Percentiles rank a stretch among this genome's conserved stretches.
Evolutionary conservation across 2,888 invertebrate genomes (phyloP).

Genomic region (Rhagophthalmus giganteus): DNA sequence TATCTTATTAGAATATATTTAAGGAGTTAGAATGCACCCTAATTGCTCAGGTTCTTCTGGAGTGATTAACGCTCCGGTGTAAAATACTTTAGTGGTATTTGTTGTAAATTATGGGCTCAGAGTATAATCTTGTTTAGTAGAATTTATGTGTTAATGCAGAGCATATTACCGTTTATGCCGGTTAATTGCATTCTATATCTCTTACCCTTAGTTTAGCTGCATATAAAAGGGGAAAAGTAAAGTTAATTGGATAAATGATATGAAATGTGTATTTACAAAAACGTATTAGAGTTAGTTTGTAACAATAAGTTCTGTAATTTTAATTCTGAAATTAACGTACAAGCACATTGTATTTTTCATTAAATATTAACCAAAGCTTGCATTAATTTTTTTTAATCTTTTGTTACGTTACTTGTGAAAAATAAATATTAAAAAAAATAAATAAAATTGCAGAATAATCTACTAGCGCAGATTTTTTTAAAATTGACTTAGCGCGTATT

Average conservation of each 20-base stretch:
- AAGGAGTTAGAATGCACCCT: background rate
- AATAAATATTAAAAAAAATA: too few relatives aligned
- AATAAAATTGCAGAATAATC: too few relatives aligned
- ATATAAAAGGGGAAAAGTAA: constrained; percentile 7
- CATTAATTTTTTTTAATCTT: too few relatives aligned
- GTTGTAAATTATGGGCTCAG: constrained; percentile 24
- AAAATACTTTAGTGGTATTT: constrained; percentile 27
- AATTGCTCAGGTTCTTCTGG: constrained; percentile 17
- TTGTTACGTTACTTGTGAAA: too few relatives aligned
- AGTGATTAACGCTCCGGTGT: constrained; percentile 22
- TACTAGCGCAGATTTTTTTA: too few relatives aligned
- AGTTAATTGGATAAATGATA: constrained; percentile 5
- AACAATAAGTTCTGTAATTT: too few relatives aligned
- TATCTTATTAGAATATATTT: too few relatives aligned
- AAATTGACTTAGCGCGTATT: too few relatives aligned
- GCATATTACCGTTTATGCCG: constrained; percentile 24
- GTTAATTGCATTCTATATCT: constrained; percentile 24
- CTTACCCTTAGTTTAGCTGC: constrained; percentile 10
- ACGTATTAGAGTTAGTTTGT: too few relatives aligned
- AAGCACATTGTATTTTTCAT: too few relatives aligned
- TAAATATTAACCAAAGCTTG: too few relatives aligned
- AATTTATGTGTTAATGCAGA: constrained; percentile 22
- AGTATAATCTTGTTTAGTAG: constrained; percentile 24
- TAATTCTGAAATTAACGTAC: too few relatives aligned
- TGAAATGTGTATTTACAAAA: background rate